These are phyloP conservation scores for Microplitis demolitor DNA, from an alignment of 1,140 invertebrate genomes.

Conservation along the genomic window DNA sequence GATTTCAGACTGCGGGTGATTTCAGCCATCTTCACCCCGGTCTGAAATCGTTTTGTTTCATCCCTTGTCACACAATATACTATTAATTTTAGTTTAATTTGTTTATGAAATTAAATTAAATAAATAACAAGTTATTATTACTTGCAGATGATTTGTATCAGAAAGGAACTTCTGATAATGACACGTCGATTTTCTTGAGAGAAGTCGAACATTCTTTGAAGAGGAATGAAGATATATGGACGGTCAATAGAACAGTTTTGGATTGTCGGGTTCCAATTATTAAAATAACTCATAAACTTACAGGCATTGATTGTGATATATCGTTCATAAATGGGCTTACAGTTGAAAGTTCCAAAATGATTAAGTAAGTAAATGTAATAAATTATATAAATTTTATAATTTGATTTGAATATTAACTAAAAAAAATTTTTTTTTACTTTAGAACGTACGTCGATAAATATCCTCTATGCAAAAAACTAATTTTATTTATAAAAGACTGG, in stretches of 20 bases:
- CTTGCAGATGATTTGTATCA: conserved; percentile 22
- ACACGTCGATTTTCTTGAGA: background rate
- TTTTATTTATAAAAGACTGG: conserved; percentile 63
- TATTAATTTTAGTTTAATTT: no score
- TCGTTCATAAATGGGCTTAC: conserved; percentile 65
- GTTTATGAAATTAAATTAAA: background rate
- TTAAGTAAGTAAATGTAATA: conserved; percentile 46
- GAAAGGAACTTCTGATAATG: background rate
- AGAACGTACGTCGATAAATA: conserved; percentile 52
- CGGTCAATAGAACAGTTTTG: conserved; percentile 34
- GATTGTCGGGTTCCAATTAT: conserved; percentile 63
- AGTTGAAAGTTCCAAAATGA: conserved; percentile 62
- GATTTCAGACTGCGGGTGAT: no score
- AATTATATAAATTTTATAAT: background rate
- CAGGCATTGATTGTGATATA: conserved; percentile 62
- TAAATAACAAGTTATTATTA: no score
- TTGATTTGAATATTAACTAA: background rate
- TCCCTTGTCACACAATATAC: background rate
- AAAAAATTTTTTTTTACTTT: conserved; percentile 34
- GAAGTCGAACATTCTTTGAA: conserved; percentile 24
- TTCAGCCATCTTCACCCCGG: no score
- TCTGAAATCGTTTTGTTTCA: no score
- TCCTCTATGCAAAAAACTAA: conserved; percentile 46
- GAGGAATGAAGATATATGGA: conserved; percentile 29
- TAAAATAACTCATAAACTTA: conserved; percentile 56